Base-by-base conservation (phyloP, 1,140 invertebrate genomes). In the Drosophila biarmipes region DNA sequence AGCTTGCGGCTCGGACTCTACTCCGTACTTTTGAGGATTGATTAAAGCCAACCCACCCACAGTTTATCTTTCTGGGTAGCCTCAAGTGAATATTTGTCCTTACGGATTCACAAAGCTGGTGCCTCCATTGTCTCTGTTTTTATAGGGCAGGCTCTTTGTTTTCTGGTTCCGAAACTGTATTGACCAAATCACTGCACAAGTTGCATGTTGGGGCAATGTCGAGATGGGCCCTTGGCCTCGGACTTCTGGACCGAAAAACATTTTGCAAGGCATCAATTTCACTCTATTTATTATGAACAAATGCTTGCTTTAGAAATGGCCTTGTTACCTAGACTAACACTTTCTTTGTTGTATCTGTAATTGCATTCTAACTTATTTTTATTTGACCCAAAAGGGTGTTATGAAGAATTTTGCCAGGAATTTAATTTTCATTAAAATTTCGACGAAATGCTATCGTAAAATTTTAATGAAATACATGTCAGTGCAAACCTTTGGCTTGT, bases 11-110 rank as follows among this genome's bases (percentile, higher is more conserved):
- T 14, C 29, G 15, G 49, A 40, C 35, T 49, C 49, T 58, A 58
- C 68, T 71, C 52, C 55, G 29, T 21, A 56, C 38, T 74, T 64
- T 74, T 56, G 21, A 46, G 21, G 59, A 75, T 66, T 45, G 66
- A 74, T 75, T 40, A 75, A 75, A 75, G 53, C 72, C 59, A 24
- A 24, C 4, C 67, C 45, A 15, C 15, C 15, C 51, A n/a, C 34
- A 40, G 57, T 34, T 38, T 31, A n/a, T 6, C 21, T 40, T 19
- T 4, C 14, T 19, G 10, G 2, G 4, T 5, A 4, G 54, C 27
- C 54, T 45, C 29, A 43, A 24, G 15, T 63, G 5, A 19, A 11
- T 37, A 31, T 37, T 59, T 38, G 11, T 19, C 1, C 17, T 11
- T 34, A 24, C 27, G 11, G 11, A 10, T n/a, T n/a, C 29, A 64